Evolutionary conservation across 2,113 vertebrate genomes (phyloP).

Genomic region (Amphiprion percula): DNA sequence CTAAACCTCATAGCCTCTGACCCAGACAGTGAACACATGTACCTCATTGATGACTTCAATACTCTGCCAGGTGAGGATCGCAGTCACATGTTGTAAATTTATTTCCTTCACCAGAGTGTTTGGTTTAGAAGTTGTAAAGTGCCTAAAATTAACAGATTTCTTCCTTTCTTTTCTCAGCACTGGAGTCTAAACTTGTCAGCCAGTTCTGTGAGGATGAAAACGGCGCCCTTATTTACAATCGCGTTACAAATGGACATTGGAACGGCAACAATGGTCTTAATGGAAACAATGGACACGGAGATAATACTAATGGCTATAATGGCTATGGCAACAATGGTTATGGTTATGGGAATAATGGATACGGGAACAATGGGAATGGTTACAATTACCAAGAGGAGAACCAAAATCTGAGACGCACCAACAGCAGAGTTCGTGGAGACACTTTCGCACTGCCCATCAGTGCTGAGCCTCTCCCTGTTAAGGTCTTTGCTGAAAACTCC

Average conservation of each 20-base stretch:
- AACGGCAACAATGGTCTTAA: constrained; percentile 65
- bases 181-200: constrained; percentile 92
- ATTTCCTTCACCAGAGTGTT: neutral
- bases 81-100: neutral
- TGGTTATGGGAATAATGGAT: constrained; percentile 40
- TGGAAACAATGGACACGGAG: constrained; percentile 43
- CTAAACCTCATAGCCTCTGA: constrained; percentile 94
- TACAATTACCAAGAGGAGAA: constrained; percentile 60
- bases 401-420: constrained; percentile 57
- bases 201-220: constrained; percentile 95
- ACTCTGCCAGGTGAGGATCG: constrained; percentile 87
- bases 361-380: constrained; percentile 37
- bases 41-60: constrained; percentile 93
- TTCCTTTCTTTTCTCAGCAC: constrained; percentile 75
- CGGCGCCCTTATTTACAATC: constrained; percentile 87
- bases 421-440: constrained; percentile 69
- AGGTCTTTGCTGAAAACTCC: constrained; percentile 61
- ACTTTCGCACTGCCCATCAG: constrained; percentile 77
- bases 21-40: constrained; percentile 92
- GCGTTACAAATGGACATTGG: constrained; percentile 81
- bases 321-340: constrained; percentile 33
- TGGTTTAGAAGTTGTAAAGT: neutral
- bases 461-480: constrained; percentile 68
- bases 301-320: constrained; percentile 35
- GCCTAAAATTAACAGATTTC: neutral